These are phyloP conservation scores for Geopemphigus sp. DNA, from an alignment of 1,140 invertebrate species.

Conservation along the genomic window DNA sequence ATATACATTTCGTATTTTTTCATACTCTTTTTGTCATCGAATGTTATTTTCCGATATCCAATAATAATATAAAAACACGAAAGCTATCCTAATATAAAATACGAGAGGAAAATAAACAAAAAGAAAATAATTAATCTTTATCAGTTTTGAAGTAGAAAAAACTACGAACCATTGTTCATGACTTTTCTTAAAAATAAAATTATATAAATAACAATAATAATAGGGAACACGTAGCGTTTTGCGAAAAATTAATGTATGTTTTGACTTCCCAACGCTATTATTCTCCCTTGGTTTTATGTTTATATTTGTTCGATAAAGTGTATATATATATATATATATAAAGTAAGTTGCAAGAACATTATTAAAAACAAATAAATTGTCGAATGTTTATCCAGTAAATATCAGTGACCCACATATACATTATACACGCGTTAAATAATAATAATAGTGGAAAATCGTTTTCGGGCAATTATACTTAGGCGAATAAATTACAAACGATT, in stretches of 20 bases:
- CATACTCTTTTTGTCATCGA: too few species aligned
- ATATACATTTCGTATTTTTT: too few species aligned
- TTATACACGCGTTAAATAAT: too few species aligned
- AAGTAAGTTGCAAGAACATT: not conserved
- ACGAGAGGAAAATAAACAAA: not conserved
- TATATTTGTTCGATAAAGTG: not conserved
- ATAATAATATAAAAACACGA: not conserved
- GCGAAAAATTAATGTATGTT: constrained; percentile 29
- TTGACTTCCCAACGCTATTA: constrained; percentile 1
- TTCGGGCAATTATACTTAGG: too few species aligned
- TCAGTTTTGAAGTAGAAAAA: constrained; percentile 30
- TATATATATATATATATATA: too few species aligned
- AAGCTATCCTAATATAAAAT: not conserved
- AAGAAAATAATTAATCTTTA: constrained; percentile 20
- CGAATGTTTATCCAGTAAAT: not conserved
- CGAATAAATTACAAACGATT: too few species aligned
- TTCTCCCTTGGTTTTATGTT: not conserved
- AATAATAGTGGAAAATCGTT: too few species aligned
- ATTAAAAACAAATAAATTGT: constrained; percentile 5
- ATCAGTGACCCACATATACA: not conserved
- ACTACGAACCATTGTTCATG: constrained; percentile 20
- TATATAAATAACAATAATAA: constrained; percentile 12
- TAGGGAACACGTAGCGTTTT: constrained; percentile 12
- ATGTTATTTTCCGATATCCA: too few species aligned
- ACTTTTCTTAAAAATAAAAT: constrained; percentile 28